Conservation (phyloP, 1,140 invertebrate genomes). For the Parasteatoda tepidariorum region DNA sequence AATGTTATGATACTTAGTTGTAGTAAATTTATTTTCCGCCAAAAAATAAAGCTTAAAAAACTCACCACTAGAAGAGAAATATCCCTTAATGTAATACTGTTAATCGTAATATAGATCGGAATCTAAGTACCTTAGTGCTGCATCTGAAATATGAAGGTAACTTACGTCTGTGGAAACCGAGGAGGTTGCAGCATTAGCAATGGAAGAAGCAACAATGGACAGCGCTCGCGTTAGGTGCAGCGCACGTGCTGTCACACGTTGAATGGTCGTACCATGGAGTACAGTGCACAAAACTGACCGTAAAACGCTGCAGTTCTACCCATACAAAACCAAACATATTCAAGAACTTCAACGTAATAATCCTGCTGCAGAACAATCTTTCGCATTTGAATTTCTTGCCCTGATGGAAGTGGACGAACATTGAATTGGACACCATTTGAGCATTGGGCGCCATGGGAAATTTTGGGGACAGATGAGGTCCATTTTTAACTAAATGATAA, state of each 20-base stretch:
- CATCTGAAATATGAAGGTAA: background rate
- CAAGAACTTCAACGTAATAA: background rate
- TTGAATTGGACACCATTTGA: too few species aligned
- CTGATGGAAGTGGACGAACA: background rate
- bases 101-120: too few species aligned
- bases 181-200: background rate
- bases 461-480: conserved; percentile 15
- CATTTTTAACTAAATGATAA: background rate
- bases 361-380: background rate
- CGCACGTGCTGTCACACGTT: background rate
- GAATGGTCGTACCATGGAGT: background rate
- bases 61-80: too few species aligned
- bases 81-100: too few species aligned
- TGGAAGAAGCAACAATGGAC: background rate
- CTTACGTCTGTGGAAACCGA: background rate
- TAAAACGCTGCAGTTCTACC: conserved; percentile 6
- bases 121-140: too few species aligned
- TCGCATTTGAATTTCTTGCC: background rate
- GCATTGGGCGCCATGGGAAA: conserved; percentile 9
- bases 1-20: too few species aligned
- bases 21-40: too few species aligned
- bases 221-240: background rate
- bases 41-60: too few species aligned
- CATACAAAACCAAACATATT: conserved; percentile 9
- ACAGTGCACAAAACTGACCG: background rate